phyloP scores from a whole-genome alignment of 2,888 invertebrate species.

The Odontothrips loti region DNA sequence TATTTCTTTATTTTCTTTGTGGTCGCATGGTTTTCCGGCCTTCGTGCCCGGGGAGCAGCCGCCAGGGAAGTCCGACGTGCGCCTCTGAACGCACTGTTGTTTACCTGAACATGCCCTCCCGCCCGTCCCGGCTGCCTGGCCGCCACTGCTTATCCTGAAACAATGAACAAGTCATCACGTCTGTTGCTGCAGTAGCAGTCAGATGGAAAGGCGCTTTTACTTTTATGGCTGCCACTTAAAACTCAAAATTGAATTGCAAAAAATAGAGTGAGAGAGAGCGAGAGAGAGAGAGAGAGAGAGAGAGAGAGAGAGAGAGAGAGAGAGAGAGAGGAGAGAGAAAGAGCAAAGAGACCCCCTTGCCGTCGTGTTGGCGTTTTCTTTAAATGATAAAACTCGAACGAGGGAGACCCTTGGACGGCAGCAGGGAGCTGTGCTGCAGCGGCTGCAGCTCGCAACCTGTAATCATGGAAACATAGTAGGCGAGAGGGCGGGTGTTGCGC shows the following conservation, averaged over 20 bases:
- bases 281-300: no score
- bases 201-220: background rate
- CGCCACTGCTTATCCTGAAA: background rate
- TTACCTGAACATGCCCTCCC: background rate
- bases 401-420: background rate
- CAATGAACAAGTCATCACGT: slow-evolving; percentile 3
- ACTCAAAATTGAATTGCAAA: slow-evolving; percentile 14
- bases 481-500: background rate
- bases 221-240: slow-evolving; percentile 1
- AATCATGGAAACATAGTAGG: slow-evolving; percentile 10
- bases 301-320: no score
- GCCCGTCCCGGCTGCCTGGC: background rate
- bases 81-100: no score
- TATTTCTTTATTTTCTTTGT: no score
- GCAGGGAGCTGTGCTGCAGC: background rate
- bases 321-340: no score
- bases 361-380: background rate
- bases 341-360: no score
- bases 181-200: background rate
- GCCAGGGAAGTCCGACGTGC: no score
- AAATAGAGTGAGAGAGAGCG: background rate
- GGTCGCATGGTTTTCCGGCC: no score
- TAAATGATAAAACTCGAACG: slow-evolving; percentile 11
- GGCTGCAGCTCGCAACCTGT: background rate
- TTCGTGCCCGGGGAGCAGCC: no score